Evolutionary conservation across 2,888 invertebrate species (phyloP).

Genomic region (Lochmaea crataegi): DNA sequence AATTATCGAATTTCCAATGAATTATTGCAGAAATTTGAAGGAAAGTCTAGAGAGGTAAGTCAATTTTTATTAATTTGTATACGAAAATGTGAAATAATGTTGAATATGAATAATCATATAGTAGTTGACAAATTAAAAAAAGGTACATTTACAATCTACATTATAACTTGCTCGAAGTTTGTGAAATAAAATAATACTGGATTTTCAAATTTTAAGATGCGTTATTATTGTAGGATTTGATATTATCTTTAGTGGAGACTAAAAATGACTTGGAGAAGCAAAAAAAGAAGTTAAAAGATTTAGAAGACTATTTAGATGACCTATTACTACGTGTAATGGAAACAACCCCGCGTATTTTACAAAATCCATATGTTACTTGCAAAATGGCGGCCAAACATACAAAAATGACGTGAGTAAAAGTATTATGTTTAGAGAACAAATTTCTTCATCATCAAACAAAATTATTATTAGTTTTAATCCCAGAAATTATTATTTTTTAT

Average conservation of each 20-base stretch:
- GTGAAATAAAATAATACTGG: not conserved
- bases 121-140: no score
- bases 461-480: no score
- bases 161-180: no score
- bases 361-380: constrained; percentile 82
- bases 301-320: constrained; percentile 95
- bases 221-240: constrained; percentile 76
- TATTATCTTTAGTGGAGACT: constrained; percentile 83
- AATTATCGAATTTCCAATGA: constrained; percentile 77
- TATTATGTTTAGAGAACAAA: no score
- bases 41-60: constrained; percentile 81
- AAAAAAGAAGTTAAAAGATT: constrained; percentile 87
- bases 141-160: no score
- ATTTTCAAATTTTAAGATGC: not conserved
- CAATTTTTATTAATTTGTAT: not conserved
- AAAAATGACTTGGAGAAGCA: constrained; percentile 86
- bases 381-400: constrained; percentile 59
- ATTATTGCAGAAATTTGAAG: constrained; percentile 81
- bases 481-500: no score
- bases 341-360: constrained; percentile 89
- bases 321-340: constrained; percentile 94
- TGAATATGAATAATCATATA: no score
- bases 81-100: not conserved
- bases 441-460: no score
- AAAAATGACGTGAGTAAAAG: constrained; percentile 36